phyloP scores from a whole-genome alignment of 1,140 invertebrate species.

The Diploscapter pachys region DNA sequence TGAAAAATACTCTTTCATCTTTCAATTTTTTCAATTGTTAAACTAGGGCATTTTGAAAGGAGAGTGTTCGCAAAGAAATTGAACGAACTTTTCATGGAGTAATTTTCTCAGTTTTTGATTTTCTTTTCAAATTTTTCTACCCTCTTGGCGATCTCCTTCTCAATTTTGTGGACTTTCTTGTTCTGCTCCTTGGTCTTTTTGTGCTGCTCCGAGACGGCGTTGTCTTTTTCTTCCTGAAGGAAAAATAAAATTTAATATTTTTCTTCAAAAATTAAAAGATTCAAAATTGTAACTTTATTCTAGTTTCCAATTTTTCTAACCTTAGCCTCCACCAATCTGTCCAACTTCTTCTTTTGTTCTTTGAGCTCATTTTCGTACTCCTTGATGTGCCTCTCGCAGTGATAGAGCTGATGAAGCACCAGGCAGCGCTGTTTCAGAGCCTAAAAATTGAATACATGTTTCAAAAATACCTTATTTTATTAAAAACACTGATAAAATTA shows the following conservation, averaged over 20 bases:
- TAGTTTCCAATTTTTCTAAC: background rate
- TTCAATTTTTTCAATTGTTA: no score
- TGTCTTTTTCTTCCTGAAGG: conserved; percentile 71
- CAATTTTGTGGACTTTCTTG: conserved; percentile 84
- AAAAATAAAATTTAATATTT: background rate
- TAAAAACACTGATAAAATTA: conserved; percentile 11
- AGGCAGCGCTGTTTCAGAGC: conserved; percentile 75
- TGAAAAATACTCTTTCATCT: no score
- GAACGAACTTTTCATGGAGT: no score
- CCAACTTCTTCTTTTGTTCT: conserved; percentile 77
- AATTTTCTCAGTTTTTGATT: no score
- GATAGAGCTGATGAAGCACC: conserved; percentile 85
- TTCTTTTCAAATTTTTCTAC: background rate
- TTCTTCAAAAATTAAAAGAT: no score
- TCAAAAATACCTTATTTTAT: conserved; percentile 2
- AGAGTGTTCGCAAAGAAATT: no score
- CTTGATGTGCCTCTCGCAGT: conserved; percentile 90
- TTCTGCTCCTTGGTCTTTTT: conserved; percentile 80
- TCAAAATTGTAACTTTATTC: no score
- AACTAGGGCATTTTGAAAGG: no score
- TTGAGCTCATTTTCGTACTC: conserved; percentile 75
- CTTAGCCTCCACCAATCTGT: conserved; percentile 78
- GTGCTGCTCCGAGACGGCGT: conserved; percentile 86
- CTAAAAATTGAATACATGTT: conserved; percentile 61
- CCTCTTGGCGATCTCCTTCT: conserved; percentile 86